Evolutionary conservation across 2,797 vertebrate species (phyloP).

Genomic region (Crax fasciolata): DNA sequence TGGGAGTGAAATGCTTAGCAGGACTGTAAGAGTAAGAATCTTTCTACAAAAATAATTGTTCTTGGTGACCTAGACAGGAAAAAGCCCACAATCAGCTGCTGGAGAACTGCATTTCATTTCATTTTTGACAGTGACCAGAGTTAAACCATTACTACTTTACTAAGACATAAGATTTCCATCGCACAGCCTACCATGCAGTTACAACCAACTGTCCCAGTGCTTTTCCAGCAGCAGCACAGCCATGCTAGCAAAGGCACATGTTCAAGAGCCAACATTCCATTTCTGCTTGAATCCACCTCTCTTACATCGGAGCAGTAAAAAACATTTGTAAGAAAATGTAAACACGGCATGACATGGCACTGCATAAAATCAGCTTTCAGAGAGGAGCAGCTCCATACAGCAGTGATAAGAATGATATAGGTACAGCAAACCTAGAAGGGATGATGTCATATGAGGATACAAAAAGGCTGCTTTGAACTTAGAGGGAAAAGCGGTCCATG

Average conservation of each 20-base stretch:
- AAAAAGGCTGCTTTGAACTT: background rate
- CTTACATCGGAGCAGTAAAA: background rate
- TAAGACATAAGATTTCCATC: background rate
- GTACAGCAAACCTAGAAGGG: background rate
- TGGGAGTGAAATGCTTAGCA: background rate
- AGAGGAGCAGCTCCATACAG: background rate
- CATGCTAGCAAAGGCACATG: accelerated
- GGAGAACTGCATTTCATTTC: background rate
- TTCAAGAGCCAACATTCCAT: background rate
- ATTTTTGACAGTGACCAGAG: background rate
- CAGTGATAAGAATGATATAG: background rate
- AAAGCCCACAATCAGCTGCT: background rate
- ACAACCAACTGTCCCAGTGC: background rate
- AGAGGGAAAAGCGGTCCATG: background rate
- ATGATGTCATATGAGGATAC: background rate
- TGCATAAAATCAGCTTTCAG: background rate
- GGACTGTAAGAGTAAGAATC: background rate
- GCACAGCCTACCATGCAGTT: background rate
- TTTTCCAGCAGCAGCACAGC: background rate
- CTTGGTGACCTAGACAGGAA: background rate
- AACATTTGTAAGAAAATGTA: background rate
- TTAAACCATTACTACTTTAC: background rate
- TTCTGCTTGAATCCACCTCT: background rate
- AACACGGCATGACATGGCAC: background rate
- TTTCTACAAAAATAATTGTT: background rate